Percentiles rank a stretch among this genome's conserved stretches.
These are phyloP conservation scores for Stylophora pistillata DNA, from an alignment of 64 coral and sea anemone species.

Conservation along the genomic window DNA sequence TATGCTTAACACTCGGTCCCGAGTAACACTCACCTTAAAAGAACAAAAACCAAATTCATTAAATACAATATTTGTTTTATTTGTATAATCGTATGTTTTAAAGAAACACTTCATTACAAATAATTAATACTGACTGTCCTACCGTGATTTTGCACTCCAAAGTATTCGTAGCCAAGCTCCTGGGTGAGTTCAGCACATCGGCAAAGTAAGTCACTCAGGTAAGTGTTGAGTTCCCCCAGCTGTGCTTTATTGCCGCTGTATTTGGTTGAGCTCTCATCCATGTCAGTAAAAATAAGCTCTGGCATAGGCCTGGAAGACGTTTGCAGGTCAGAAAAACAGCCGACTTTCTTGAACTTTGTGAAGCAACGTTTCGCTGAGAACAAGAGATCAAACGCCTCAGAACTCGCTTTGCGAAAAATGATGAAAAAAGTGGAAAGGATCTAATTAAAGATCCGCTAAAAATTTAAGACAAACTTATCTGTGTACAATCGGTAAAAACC, in stretches of 20 bases:
- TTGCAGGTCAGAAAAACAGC: constrained; percentile 31
- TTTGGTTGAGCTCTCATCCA: neutral
- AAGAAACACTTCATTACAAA: no score
- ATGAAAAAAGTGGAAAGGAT: no score
- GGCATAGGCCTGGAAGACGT: constrained; percentile 17
- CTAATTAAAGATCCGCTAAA: no score
- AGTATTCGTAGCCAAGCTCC: constrained; percentile 1
- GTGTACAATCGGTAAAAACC: no score
- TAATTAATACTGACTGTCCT: neutral
- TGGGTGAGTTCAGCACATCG: constrained; percentile 25
- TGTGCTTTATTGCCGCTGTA: constrained; percentile 21
- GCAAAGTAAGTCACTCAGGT: constrained; percentile 31
- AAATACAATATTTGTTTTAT: no score
- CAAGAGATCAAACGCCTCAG: no score
- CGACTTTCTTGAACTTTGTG: constrained; percentile 32
- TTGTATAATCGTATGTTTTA: no score
- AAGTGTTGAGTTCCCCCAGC: constrained; percentile 15
- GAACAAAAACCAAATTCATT: neutral
- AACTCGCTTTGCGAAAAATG: no score
- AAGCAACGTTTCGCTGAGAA: neutral
- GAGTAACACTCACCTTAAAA: constrained; percentile 40
- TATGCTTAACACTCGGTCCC: neutral
- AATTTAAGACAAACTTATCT: no score
- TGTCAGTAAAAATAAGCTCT: constrained; percentile 25
- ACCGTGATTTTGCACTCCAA: constrained; percentile 55